Base-by-base conservation (phyloP, 2,113 vertebrate genomes). In the Cyanoderma ruficeps region DNA sequence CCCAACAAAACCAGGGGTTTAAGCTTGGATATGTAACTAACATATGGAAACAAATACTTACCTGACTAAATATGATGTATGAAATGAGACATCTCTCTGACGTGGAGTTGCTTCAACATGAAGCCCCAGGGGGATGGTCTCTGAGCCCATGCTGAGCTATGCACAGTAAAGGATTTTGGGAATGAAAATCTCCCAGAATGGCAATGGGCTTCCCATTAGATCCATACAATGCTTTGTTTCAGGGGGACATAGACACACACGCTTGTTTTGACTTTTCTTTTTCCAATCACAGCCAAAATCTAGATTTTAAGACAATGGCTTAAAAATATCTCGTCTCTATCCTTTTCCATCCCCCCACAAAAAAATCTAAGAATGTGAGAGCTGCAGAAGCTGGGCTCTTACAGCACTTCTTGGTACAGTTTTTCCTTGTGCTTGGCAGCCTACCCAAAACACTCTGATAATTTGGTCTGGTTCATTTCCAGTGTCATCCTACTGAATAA, bases 31-130 rank as follows among this genome's bases (percentile, higher is more conserved):
- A 64, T 87, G 6, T 77, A 87, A 59, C 21, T 91, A 89, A 79
- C 42, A 37, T 33, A 27, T 59, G 57, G 84, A 82, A 91, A 93
- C 52, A 79, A 91, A 87, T 53, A 92, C 46, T 72, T 70, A 67
- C 47, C 74, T 75, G 42, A 50, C 23, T 74, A 68, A 89, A 47
- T 70, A 78, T 28, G 39, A 70, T 74, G 14, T 74, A 55, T 78
- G 84, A 68, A 84, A 89, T 67, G 84, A 96, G 44, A 31, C 33
- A 84, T 59, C 31, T 50, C 24, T 90, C 41, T 20, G 33, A 79
- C 14, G 5, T 53, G 47, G 52, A 67, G 46, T 67, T 3, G 8
- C 21, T 88, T 57, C 55, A 65, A 47, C 16, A 17, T 24, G 46
- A 86, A 93, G 24, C 50, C 42, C 49, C 20, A 74, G 63, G n/a